Conservation (phyloP, 1,140 invertebrate species). For the Chymomyza costata region DNA sequence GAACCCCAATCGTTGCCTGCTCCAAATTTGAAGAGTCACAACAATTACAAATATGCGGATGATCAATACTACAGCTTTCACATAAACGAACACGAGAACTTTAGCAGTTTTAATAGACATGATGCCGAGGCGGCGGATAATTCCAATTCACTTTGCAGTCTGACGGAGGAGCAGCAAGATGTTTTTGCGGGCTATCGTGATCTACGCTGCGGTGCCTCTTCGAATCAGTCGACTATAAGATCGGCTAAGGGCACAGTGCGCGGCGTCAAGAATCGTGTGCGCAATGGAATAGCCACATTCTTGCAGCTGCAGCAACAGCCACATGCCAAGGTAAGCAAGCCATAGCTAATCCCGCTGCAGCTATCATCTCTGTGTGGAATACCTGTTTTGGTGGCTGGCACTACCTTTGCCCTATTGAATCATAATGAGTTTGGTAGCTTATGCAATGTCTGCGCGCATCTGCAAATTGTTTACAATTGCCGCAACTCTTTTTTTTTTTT, state of each 20-base stretch:
- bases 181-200: conserved; percentile 90
- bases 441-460: conserved; percentile 54
- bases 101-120: conserved; percentile 78
- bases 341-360: no score
- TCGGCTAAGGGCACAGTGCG: conserved; percentile 94
- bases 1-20: conserved; percentile 29
- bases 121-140: conserved; percentile 47
- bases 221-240: conserved; percentile 83
- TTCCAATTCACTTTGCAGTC: conserved; percentile 45
- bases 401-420: no score
- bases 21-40: conserved; percentile 16
- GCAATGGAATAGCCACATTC: conserved; percentile 96
- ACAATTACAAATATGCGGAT: conserved; percentile 79
- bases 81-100: conserved; percentile 81
- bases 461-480: conserved; percentile 51
- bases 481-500: no score
- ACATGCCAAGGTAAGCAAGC: conserved; percentile 81
- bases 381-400: no score
- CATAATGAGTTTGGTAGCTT: conserved; percentile 40
- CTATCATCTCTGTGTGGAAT: no score
- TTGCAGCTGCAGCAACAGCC: conserved; percentile 85
- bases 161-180: conserved; percentile 75
- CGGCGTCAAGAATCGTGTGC: conserved; percentile 94
- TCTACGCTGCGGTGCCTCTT: conserved; percentile 83
- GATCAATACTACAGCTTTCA: conserved; percentile 90